These are phyloP conservation scores for Cinclus cinclus DNA, from an alignment of 2,113 vertebrate genomes.

Conservation along the genomic window DNA sequence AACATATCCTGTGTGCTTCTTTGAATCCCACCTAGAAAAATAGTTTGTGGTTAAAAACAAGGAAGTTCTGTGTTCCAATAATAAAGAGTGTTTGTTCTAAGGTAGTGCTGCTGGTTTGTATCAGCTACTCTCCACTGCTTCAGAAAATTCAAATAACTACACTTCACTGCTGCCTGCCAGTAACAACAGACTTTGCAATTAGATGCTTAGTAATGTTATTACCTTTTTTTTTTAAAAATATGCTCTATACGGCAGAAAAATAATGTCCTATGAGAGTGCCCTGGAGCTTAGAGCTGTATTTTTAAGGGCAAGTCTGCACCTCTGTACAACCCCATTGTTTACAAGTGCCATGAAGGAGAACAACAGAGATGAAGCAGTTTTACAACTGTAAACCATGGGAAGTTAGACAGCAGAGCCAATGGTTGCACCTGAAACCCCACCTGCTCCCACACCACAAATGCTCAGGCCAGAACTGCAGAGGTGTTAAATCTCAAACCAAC, in stretches of 20 bases:
- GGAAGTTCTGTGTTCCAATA: background rate
- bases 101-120: background rate
- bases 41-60: background rate
- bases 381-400: background rate
- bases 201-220: background rate
- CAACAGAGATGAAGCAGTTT: background rate
- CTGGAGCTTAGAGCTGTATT: background rate
- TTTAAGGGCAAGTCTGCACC: background rate
- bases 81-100: background rate
- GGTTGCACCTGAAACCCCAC: background rate
- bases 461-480: background rate
- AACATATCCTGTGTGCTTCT: conserved; percentile 99
- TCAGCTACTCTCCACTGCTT: background rate
- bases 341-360: background rate
- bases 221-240: background rate
- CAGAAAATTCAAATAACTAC: background rate
- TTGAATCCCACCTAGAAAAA: conserved; percentile 93
- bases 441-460: background rate
- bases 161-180: background rate
- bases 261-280: background rate
- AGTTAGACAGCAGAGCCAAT: background rate
- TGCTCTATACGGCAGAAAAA: background rate
- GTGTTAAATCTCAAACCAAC: background rate
- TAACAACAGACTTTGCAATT: background rate
- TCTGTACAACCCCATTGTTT: background rate